Evolutionary conservation across 2,888 invertebrate genomes (phyloP).

Genomic region (Diaphora mendica): DNA sequence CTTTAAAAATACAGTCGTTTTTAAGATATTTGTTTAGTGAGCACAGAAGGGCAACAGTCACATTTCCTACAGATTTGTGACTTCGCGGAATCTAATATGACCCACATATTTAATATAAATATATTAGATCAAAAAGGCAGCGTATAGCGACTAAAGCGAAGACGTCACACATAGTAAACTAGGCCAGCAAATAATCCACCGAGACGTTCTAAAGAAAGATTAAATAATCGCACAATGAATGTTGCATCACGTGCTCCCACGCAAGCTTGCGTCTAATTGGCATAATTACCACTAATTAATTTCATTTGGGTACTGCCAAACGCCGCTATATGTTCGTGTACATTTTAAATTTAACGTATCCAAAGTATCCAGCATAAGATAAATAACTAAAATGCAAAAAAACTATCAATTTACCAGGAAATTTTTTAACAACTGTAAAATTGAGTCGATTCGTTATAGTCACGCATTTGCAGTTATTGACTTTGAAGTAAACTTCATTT

Average conservation of each 20-base stretch:
- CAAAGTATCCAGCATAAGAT: conserved; percentile 17
- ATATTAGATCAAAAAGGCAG: conserved; percentile 56
- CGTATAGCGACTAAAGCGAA: conserved; percentile 38
- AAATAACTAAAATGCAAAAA: conserved; percentile 21
- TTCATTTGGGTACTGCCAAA: conserved; percentile 63
- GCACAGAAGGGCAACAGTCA: conserved; percentile 26
- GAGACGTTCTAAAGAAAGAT: conserved; percentile 56
- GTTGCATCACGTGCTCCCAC: conserved; percentile 68
- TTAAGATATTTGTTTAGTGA: conserved; percentile 21
- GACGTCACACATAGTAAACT: conserved; percentile 50
- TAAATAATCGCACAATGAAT: conserved; percentile 68
- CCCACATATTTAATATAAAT: conserved; percentile 49
- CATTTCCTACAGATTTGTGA: conserved; percentile 39
- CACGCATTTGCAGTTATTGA: conserved; percentile 9
- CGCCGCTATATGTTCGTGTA: conserved; percentile 42
- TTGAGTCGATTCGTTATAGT: not conserved
- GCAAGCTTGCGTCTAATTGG: conserved; percentile 71
- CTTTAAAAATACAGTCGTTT: conserved; percentile 17
- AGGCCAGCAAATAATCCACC: conserved; percentile 57
- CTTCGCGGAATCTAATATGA: conserved; percentile 43
- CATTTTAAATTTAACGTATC: conserved; percentile 38
- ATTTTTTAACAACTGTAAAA: conserved; percentile 17
- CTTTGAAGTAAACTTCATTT: not conserved
- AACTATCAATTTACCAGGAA: conserved; percentile 7
- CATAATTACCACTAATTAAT: conserved; percentile 76